phyloP scores from a whole-genome alignment of 2,888 invertebrate species.

The Hofmannophila pseudospretella region DNA sequence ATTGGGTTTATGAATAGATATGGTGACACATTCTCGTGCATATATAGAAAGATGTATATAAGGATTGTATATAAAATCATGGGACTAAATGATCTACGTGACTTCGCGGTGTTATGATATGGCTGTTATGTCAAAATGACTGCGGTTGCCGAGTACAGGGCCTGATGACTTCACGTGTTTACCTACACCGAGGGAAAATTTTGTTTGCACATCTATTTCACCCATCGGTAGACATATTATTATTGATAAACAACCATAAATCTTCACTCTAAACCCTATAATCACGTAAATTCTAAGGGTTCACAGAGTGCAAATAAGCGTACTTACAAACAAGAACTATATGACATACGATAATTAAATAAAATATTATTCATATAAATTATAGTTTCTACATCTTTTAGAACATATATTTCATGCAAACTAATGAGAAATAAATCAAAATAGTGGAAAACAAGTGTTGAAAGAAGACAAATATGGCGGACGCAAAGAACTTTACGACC shows the following conservation, averaged over 20 bases:
- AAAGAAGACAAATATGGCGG: constrained; percentile 73
- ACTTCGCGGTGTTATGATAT: constrained; percentile 37
- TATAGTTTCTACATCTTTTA: constrained; percentile 16
- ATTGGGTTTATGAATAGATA: too few species aligned
- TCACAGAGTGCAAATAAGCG: constrained; percentile 13
- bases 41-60: background rate
- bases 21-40: background rate
- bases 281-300: constrained; percentile 14
- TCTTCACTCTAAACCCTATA: constrained; percentile 7
- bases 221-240: background rate
- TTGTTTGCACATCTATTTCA: background rate
- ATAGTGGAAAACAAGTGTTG: constrained; percentile 67
- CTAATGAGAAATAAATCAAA: constrained; percentile 26
- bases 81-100: constrained; percentile 37
- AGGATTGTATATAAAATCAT: background rate
- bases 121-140: constrained; percentile 34
- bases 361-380: constrained; percentile 8
- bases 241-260: background rate
- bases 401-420: constrained; percentile 13
- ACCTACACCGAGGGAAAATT: too few species aligned
- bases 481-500: constrained; percentile 58
- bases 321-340: constrained; percentile 4
- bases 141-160: constrained; percentile 7
- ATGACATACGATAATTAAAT: constrained; percentile 2
- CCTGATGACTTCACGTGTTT: constrained; percentile 9